Base-by-base conservation (phyloP, 1,140 invertebrate species). In the Pogonognathellus flavescens region DNA sequence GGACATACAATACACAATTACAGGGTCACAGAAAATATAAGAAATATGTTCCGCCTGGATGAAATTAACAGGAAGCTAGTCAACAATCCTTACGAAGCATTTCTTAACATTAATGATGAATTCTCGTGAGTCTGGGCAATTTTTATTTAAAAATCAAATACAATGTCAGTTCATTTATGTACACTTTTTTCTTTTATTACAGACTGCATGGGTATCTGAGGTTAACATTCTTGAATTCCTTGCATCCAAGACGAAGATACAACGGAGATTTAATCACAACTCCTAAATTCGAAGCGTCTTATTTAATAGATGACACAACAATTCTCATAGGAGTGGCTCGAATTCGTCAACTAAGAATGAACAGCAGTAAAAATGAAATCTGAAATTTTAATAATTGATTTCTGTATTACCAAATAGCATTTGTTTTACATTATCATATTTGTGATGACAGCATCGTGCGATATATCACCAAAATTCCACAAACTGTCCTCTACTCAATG, bases 321-420 rank as follows among this genome's bases (percentile, higher is more conserved):
- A 49, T 80, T 3, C 50, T 80, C 18, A n/a, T 80, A 0, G 72
- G 72, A 18, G 72, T 80, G 9, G 72, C 72, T 16, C 25, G 72
- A 80, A n/a, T 80, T 18, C 72, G 72, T 14, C 72, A 80, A 66
- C 25, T 66, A 66, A 22, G 62, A 66, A 66, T 66, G 62, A 13
- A 0, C 20, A 14, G 13, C 0, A 9, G 62, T 66, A 66, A 76
- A 41, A 66, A 25, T n/a, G 1, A 25, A 25, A 31, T 31, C 25
- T 66, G 1, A 7, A n/a, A 18, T n/a, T 41, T 41, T 6, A 41
- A 41, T n/a, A 41, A 41, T 41, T 41, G 2, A 41, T 41, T 41
- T 41, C 31, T 41, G 31, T 41, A 41, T 6, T 41, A 41, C 53
- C 9, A 1, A 10, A 55, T 14, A 55, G 10, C 9, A 16, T 55